Conservation (phyloP, 2,113 vertebrate genomes). For the Macrotis lagotis region DNA sequence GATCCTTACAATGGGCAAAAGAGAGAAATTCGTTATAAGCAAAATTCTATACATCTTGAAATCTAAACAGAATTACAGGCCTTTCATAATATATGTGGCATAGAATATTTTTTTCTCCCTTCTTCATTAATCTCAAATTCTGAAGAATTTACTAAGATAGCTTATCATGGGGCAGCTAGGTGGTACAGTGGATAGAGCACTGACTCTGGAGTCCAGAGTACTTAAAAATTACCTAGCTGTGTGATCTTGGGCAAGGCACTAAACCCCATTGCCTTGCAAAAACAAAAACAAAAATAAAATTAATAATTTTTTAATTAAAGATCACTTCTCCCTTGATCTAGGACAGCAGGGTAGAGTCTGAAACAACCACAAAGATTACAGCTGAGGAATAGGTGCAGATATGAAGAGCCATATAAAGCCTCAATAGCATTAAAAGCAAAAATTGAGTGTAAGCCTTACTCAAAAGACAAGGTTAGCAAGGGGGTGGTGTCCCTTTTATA, state of each 20-base stretch:
- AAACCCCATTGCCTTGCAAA: too few species aligned
- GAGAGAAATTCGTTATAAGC: conserved; percentile 33
- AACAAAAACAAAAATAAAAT: too few species aligned
- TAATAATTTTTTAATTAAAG: too few species aligned
- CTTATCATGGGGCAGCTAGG: too few species aligned
- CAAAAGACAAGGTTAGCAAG: conserved; percentile 68
- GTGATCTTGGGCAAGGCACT: too few species aligned
- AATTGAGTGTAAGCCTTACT: conserved; percentile 64
- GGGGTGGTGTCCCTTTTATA: conserved; percentile 48
- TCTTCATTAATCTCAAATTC: conserved; percentile 66
- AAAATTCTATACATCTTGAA: conserved; percentile 63
- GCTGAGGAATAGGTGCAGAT: conserved; percentile 71
- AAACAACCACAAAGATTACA: conserved; percentile 71
- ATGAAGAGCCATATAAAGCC: conserved; percentile 73
- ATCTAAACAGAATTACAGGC: conserved; percentile 51
- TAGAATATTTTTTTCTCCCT: conserved; percentile 38
- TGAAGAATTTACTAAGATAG: conserved; percentile 71
- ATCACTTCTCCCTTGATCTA: conserved; percentile 59
- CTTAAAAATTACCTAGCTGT: too few species aligned
- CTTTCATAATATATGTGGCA: conserved; percentile 56
- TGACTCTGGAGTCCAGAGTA: too few species aligned
- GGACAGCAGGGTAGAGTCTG: conserved; percentile 56
- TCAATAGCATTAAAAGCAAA: conserved; percentile 63
- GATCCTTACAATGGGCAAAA: neutral
- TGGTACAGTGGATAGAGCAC: too few species aligned